phyloP scores from a whole-genome alignment of 1,140 invertebrate genomes.

The Sinella curviseta region DNA sequence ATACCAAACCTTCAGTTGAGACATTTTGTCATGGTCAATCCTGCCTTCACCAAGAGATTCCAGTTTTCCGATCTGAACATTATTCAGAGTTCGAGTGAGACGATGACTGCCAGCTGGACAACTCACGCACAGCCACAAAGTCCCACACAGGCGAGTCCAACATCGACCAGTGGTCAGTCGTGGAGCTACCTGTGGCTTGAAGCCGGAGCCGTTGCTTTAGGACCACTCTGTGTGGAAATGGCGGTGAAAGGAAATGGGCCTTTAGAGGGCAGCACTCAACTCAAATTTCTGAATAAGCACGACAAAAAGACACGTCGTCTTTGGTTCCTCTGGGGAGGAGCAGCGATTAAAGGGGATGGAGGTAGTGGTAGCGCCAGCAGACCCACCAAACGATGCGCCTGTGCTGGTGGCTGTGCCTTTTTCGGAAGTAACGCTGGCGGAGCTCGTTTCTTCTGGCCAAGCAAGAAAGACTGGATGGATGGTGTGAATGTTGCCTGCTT shows the following conservation, averaged over 20 bases:
- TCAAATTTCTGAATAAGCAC: constrained; percentile 79
- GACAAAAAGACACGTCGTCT: constrained; percentile 84
- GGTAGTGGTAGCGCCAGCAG: constrained; percentile 45
- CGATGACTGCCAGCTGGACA: constrained; percentile 47
- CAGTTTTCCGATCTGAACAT: constrained; percentile 49
- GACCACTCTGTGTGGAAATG: constrained; percentile 89
- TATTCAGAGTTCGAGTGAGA: constrained; percentile 46
- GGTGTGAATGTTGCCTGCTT: constrained; percentile 79
- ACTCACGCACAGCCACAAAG: constrained; percentile 40
- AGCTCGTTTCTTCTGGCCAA: constrained; percentile 81
- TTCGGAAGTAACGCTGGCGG: constrained; percentile 89
- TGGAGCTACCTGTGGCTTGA: constrained; percentile 83
- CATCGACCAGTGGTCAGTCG: constrained; percentile 36
- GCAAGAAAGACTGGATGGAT: constrained; percentile 73
- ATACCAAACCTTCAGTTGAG: constrained; percentile 74
- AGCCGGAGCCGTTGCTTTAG: constrained; percentile 83
- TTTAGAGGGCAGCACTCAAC: constrained; percentile 30
- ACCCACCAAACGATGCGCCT: constrained; percentile 85
- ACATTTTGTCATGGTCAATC: constrained; percentile 60
- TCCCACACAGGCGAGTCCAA: constrained; percentile 43
- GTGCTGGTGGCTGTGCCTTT: constrained; percentile 90
- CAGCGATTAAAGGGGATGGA: background rate
- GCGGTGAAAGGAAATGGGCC: constrained; percentile 62
- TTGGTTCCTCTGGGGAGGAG: constrained; percentile 86
- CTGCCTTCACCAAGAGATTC: constrained; percentile 48